These are phyloP conservation scores for Ondatra zibethicus DNA, from an alignment of 2,113 vertebrate species.

Conservation along the genomic window DNA sequence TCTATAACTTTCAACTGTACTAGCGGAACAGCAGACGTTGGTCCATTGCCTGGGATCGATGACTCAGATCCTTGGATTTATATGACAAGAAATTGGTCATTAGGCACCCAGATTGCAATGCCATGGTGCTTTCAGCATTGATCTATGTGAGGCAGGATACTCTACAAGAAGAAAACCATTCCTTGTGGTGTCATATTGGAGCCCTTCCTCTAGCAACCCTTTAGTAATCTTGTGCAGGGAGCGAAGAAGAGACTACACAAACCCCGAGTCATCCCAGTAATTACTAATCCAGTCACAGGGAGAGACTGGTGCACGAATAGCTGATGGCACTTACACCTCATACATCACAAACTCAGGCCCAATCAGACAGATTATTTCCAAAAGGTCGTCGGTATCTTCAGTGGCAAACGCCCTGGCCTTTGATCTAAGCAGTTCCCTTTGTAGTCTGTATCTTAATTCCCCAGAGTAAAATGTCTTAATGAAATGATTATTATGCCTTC, in stretches of 20 bases:
- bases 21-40: background rate
- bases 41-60: background rate
- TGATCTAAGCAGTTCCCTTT: background rate
- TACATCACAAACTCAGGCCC: background rate
- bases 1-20: background rate
- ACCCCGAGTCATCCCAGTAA: background rate
- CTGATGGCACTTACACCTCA: background rate
- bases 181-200: background rate
- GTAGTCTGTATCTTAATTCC: background rate
- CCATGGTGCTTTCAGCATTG: background rate
- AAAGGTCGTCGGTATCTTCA: background rate
- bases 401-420: background rate
- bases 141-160: background rate
- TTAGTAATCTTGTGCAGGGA: background rate
- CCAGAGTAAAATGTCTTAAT: background rate
- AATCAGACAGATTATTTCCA: background rate
- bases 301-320: background rate
- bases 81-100: background rate
- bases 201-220: background rate
- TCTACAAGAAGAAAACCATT: background rate
- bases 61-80: background rate
- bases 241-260: background rate
- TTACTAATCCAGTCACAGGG: background rate
- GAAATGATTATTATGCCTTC: conserved; percentile 1
- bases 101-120: background rate